Conservation (phyloP, 1,140 invertebrate species). For the Matsumurasca onukii region DNA sequence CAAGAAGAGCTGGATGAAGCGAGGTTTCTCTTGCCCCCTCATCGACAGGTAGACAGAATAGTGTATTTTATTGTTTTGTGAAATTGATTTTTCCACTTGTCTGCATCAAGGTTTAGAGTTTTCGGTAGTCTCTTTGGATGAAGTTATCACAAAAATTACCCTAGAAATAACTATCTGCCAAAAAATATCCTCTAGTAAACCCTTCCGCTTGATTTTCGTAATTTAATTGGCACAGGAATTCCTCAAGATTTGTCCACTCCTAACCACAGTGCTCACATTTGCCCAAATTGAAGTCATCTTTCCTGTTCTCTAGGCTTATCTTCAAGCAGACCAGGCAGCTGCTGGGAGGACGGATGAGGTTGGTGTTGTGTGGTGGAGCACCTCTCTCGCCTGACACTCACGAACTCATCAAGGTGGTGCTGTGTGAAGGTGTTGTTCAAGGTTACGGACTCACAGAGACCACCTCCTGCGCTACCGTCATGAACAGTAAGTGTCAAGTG, state of each 20-base stretch:
- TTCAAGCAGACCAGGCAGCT: slow-evolving; percentile 76
- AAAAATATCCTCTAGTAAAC: too few species aligned
- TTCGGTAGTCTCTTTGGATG: too few species aligned
- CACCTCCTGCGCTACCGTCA: slow-evolving; percentile 87
- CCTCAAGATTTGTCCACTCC: too few species aligned
- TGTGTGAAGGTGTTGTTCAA: slow-evolving; percentile 88
- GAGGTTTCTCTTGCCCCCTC: slow-evolving; percentile 82
- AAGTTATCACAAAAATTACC: too few species aligned
- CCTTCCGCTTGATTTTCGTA: too few species aligned
- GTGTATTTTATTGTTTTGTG: too few species aligned
- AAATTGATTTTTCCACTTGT: too few species aligned
- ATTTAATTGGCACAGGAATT: too few species aligned
- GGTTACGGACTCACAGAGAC: slow-evolving; percentile 99
- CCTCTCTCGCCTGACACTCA: slow-evolving; percentile 96
- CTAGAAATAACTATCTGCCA: too few species aligned
- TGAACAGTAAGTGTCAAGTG: slow-evolving; percentile 64
- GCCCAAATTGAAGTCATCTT: too few species aligned
- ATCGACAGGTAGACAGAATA: slow-evolving; percentile 74
- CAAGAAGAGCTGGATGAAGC: slow-evolving; percentile 80
- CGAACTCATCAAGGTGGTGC: slow-evolving; percentile 88
- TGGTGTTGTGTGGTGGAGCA: slow-evolving; percentile 91
- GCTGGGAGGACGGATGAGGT: slow-evolving; percentile 83
- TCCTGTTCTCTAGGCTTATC: slow-evolving; percentile 58
- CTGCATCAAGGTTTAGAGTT: too few species aligned
- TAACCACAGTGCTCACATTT: too few species aligned